Evolutionary conservation across 2,888 invertebrate genomes (phyloP), one percentile per base, ranked within the genome.

Genomic region (Drosophila austrosaltans): DNA sequence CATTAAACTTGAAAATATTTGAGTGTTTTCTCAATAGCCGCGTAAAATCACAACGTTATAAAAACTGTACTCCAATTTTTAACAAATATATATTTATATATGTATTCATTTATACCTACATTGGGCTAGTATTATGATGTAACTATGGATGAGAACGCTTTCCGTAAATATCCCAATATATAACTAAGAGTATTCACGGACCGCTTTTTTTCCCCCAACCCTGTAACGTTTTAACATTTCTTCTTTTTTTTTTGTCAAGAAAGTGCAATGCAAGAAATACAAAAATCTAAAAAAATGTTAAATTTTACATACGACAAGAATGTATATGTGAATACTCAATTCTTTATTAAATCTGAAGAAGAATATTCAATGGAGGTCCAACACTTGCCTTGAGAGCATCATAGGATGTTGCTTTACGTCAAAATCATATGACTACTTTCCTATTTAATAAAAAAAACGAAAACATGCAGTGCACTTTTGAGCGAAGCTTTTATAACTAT

Each of bases 401-500:
- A 12, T 39, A 36, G 20, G 5, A 56, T 10, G 32, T 56, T 32
- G 12, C 28, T 30, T 56, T 56, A 56, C 32, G 10, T 16, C 20
- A 8, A 16, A 56, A 20, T 16, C 4, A 10, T 20, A 32, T 20
- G 16, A 32, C 56, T 56, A 32, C 6, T 32, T 56, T 32, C 16
- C 56, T 32, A 20, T 32, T 54, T 54, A 30, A 54, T 30, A 10
- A 10, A 25, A 25, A 53, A 10, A 30, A 7, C 36, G n/a, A 57
- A 57, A 57, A 57, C 10, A 22, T 57, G 57, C 57, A 57, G 57
- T 57, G 57, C 57, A 57, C 57, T 57, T 56, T 57, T 32, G 22
- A 57, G 57, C 57, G 36, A 57, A 57, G 57, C 57, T 57, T 57
- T 57, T 57, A 36, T 57, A 57, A 36, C 36, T 20, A 57, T 57